Conservation (phyloP, 2,797 vertebrate genomes). For the Tamandua tetradactyla region DNA sequence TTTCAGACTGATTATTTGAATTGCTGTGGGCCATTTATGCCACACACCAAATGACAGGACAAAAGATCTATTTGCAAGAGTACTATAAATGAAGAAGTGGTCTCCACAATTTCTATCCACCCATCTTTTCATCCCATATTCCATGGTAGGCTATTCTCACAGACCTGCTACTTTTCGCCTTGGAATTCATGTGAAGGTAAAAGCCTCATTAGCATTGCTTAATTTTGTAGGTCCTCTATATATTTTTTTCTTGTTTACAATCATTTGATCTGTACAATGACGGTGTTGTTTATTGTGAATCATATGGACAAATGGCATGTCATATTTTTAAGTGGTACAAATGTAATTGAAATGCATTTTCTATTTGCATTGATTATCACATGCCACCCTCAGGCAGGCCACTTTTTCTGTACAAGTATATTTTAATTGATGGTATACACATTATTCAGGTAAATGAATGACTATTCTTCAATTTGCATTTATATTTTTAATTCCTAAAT, state of each 20-base stretch:
- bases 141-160: background rate
- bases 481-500: background rate
- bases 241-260: background rate
- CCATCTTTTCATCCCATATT: background rate
- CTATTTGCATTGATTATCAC: background rate
- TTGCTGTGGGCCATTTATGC: background rate
- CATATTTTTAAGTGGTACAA: background rate
- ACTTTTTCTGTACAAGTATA: background rate
- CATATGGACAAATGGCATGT: background rate
- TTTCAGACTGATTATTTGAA: background rate
- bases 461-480: background rate
- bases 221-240: background rate
- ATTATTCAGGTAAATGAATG: background rate
- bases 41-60: background rate
- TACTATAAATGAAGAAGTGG: background rate
- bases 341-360: background rate
- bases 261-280: background rate
- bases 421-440: background rate
- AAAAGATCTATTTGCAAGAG: too few species aligned
- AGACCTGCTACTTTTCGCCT: background rate
- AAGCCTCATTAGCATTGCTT: background rate
- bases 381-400: background rate
- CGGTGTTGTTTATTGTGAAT: background rate
- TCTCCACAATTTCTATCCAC: background rate
- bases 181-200: background rate